Evolutionary conservation across 2,113 vertebrate species (phyloP).

Genomic region (Spilogale gracilis): DNA sequence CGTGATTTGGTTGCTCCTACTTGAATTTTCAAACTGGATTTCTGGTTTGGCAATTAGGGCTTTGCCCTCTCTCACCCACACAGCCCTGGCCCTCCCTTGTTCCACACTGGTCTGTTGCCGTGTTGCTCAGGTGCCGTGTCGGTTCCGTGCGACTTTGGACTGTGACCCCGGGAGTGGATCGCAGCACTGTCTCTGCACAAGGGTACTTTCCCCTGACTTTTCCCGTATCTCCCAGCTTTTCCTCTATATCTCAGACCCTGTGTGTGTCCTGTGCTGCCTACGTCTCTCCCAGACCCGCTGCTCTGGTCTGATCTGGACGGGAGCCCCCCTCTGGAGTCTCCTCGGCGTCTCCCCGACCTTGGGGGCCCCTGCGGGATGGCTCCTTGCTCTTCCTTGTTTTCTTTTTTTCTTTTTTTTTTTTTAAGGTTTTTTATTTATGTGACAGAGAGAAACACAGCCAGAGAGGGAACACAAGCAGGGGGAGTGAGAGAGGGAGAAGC

Average conservation of each 20-base stretch:
- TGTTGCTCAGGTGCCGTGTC: too few species aligned
- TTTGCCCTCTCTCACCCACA: fast-evolving
- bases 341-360: background rate
- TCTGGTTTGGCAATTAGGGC: background rate
- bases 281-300: background rate
- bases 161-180: background rate
- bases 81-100: background rate
- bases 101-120: background rate
- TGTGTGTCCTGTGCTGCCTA: background rate
- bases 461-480: too few species aligned
- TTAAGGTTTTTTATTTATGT: too few species aligned
- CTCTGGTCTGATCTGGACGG: background rate
- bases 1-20: background rate
- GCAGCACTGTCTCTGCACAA: fast-evolving
- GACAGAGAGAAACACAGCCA: too few species aligned
- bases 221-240: background rate
- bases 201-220: background rate
- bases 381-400: background rate
- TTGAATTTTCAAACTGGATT: background rate
- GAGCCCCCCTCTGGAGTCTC: too few species aligned
- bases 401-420: background rate
- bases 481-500: too few species aligned
- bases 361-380: background rate
- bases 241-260: background rate
- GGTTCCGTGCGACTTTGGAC: too few species aligned